These are phyloP conservation scores for Tipula unca DNA, from an alignment of 2,888 invertebrate genomes.

Conservation along the genomic window DNA sequence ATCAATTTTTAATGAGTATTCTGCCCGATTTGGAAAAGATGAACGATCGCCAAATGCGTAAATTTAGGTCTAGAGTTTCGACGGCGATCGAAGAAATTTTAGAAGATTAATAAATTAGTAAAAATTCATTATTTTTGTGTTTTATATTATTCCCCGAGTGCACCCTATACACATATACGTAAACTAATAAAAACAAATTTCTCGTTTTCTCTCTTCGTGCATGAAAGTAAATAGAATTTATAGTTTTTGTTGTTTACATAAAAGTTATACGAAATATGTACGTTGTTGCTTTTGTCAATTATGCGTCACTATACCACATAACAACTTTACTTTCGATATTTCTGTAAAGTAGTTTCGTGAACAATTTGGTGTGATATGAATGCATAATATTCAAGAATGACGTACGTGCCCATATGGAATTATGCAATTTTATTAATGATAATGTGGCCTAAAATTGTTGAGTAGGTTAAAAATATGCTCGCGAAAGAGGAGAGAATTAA, in stretches of 20 bases:
- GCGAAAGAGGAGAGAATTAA: no score
- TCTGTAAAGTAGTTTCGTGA: no score
- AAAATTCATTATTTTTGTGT: neutral
- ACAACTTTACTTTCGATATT: no score
- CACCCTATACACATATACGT: neutral
- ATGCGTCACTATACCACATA: no score
- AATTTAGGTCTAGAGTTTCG: neutral
- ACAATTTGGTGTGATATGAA: no score
- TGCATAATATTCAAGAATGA: no score
- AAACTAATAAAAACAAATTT: neutral
- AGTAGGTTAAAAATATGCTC: no score
- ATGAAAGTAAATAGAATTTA: neutral
- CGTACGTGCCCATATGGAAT: no score
- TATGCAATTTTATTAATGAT: no score
- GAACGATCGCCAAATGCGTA: neutral
- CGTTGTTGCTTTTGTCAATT: no score
- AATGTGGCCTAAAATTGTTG: no score
- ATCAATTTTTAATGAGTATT: constrained; percentile 2
- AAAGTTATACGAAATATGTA: neutral
- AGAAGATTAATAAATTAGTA: neutral
- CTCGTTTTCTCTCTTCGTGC: neutral
- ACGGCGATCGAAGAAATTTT: neutral
- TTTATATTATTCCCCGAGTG: neutral
- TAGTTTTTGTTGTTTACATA: neutral
- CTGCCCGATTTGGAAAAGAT: neutral